These are phyloP conservation scores for Heliconius hermathena DNA, from an alignment of 1,140 invertebrate genomes.

Conservation along the genomic window DNA sequence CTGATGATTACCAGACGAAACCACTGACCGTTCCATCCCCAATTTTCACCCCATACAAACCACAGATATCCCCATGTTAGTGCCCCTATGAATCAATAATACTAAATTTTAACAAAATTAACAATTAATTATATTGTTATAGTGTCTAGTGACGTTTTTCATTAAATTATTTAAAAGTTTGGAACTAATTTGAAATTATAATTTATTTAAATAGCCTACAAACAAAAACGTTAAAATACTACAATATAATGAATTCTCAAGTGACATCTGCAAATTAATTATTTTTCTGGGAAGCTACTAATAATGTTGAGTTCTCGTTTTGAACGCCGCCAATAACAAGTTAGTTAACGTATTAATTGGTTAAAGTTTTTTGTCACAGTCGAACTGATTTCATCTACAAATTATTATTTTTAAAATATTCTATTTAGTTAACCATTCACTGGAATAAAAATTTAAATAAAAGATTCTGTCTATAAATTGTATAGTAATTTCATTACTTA, in stretches of 20 bases:
- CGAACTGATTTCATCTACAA: background rate
- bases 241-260: slow-evolving; percentile 3
- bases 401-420: background rate
- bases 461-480: background rate
- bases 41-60: slow-evolving; percentile 58
- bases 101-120: background rate
- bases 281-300: background rate
- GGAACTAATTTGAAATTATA: background rate
- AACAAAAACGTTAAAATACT: background rate
- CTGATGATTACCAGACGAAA: slow-evolving; percentile 54
- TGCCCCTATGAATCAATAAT: slow-evolving; percentile 45
- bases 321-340: slow-evolving; percentile 14
- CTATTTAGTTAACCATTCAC: background rate
- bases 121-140: background rate
- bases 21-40: slow-evolving; percentile 61
- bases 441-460: background rate
- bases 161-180: background rate
- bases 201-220: background rate
- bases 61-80: slow-evolving; percentile 63
- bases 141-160: too few relatives aligned
- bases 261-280: background rate
- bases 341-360: background rate
- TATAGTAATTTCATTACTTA: background rate
- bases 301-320: background rate
- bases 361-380: background rate